These are phyloP conservation scores for Nasalis larvatus DNA, from an alignment of 2,113 vertebrate species.

Conservation along the genomic window DNA sequence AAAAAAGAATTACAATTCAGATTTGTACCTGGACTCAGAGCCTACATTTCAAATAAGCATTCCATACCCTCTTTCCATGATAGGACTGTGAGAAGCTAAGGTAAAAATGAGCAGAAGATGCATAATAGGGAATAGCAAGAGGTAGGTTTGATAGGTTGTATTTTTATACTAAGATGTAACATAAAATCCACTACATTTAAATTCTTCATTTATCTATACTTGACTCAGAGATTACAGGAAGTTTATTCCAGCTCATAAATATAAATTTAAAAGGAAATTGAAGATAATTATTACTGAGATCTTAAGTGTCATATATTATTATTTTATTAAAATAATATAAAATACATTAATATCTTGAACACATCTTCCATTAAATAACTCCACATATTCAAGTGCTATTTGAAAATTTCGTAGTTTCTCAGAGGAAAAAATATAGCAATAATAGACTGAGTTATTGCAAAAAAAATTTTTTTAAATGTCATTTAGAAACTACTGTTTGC, in stretches of 20 bases:
- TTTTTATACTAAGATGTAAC: neutral
- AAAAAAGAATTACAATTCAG: neutral
- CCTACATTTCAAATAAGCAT: neutral
- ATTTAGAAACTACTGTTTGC: neutral
- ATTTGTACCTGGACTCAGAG: neutral
- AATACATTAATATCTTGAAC: slow-evolving; percentile 12
- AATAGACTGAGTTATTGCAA: neutral
- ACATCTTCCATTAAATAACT: neutral
- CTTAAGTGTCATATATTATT: slow-evolving; percentile 11
- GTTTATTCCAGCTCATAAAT: neutral
- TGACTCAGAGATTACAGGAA: neutral
- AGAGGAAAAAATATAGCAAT: neutral
- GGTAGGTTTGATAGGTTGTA: neutral
- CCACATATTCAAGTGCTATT: neutral
- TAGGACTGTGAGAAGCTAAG: neutral
- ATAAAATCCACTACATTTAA: slow-evolving; percentile 28
- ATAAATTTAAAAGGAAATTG: slow-evolving; percentile 8
- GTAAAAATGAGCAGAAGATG: neutral
- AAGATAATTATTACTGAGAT: slow-evolving; percentile 20
- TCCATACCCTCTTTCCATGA: neutral
- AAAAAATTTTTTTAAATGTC: neutral
- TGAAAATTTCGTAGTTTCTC: neutral
- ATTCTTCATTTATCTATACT: neutral
- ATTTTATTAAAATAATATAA: slow-evolving; percentile 5
- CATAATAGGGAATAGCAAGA: neutral